phyloP scores from a whole-genome alignment of 2,797 vertebrate species.

The Phoeniculus purpureus region DNA sequence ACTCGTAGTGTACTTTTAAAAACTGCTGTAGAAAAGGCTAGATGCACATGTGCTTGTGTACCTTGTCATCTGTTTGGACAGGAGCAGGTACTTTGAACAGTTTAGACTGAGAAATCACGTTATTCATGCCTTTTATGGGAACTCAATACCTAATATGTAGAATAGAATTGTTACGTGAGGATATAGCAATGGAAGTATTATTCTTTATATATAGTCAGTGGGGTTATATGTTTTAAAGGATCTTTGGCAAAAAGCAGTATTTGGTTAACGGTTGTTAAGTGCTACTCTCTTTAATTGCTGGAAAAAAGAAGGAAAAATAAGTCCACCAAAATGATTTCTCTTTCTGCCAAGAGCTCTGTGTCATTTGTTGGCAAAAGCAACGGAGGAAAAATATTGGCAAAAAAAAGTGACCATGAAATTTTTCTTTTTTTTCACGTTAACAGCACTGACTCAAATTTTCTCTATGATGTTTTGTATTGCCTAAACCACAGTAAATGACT shows the following conservation, averaged over 20 bases:
- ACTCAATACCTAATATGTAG: neutral
- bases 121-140: neutral
- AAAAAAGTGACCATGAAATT: neutral
- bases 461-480: neutral
- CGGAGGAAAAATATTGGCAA: constrained; percentile 31
- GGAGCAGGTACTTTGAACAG: neutral
- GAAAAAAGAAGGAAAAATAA: neutral
- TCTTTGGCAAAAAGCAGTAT: neutral
- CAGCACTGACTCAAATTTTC: neutral
- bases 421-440: neutral
- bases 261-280: constrained; percentile 17
- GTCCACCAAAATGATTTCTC: constrained; percentile 25
- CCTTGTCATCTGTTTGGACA: neutral
- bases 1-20: neutral
- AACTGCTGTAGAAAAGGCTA: neutral
- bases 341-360: neutral
- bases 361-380: constrained; percentile 42
- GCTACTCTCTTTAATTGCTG: constrained; percentile 5
- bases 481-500: neutral
- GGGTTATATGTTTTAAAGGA: neutral
- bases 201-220: neutral
- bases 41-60: neutral
- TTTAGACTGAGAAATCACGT: neutral
- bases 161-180: neutral
- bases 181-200: neutral